Evolutionary conservation across 2,797 vertebrate genomes (phyloP).

Genomic region (Tinamus major): DNA sequence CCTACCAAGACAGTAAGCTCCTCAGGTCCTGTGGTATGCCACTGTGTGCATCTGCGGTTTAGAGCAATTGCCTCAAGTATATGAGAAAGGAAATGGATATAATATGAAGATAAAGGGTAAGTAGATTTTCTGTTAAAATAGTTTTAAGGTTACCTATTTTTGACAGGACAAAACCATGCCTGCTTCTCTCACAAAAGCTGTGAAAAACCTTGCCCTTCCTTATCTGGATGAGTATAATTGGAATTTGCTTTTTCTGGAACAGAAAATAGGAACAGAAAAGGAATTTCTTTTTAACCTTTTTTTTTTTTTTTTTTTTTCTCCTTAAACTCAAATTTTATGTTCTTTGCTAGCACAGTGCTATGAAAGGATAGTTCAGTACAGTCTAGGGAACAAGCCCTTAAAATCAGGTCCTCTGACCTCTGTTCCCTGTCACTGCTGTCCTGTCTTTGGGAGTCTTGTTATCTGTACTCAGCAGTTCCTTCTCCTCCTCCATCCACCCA

Average conservation of each 20-base stretch:
- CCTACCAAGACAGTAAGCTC: not conserved
- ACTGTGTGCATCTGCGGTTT: not conserved
- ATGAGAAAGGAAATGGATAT: not conserved
- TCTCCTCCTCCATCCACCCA: not conserved
- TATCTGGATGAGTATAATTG: not conserved
- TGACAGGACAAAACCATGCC: not conserved
- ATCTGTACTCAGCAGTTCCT: not conserved
- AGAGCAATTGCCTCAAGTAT: not conserved
- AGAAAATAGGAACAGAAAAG: not conserved
- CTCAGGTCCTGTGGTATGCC: not conserved
- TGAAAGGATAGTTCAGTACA: not conserved
- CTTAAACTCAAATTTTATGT: not conserved
- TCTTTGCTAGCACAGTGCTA: not conserved
- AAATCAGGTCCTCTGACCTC: not conserved
- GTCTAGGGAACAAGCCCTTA: not conserved
- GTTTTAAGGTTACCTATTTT: not conserved
- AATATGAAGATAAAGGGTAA: not conserved
- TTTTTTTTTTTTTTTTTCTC: not conserved
- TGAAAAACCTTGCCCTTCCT: not conserved
- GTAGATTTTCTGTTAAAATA: not conserved
- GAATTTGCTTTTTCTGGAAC: not conserved
- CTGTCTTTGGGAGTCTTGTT: not conserved
- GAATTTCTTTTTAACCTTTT: fast-evolving
- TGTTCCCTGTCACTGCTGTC: not conserved
- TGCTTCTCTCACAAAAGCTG: not conserved